Evolutionary conservation across 1,140 invertebrate species (phyloP).

Genomic region (Octopus bimaculoides): DNA sequence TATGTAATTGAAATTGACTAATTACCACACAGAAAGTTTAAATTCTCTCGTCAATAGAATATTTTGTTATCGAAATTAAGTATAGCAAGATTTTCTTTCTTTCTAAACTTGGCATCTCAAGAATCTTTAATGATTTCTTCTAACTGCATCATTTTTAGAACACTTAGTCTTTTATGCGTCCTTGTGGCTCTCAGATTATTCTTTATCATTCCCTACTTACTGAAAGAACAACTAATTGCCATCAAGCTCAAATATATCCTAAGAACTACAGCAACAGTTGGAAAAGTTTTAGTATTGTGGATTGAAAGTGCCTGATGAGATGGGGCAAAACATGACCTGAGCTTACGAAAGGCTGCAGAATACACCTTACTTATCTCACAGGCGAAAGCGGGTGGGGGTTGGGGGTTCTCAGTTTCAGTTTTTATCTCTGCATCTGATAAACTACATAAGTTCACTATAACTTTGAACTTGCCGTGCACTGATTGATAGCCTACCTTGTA

Average conservation of each 20-base stretch:
- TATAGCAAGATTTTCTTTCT: too few species aligned
- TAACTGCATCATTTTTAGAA: neutral
- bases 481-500: neutral
- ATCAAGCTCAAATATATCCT: slow-evolving; percentile 5
- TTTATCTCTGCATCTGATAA: neutral
- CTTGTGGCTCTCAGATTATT: neutral
- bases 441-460: slow-evolving; percentile 1
- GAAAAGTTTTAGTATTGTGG: neutral
- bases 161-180: neutral
- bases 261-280: neutral
- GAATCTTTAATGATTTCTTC: too few species aligned
- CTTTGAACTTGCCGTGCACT: neutral
- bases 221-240: neutral
- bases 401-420: neutral
- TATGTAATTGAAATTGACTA: too few species aligned
- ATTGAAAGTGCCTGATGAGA: neutral
- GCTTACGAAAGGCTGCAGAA: neutral
- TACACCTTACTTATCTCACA: neutral
- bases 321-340: slow-evolving; percentile 1
- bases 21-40: too few species aligned
- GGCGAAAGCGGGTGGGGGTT: neutral
- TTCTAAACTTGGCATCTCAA: too few species aligned
- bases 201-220: neutral
- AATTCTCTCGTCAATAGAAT: too few species aligned
- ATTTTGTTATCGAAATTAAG: too few species aligned